Percentiles rank a stretch among this genome's conserved stretches.
These are phyloP conservation scores for Pygocentrus nattereri DNA, from an alignment of 2,797 vertebrate genomes.

Conservation along the genomic window DNA sequence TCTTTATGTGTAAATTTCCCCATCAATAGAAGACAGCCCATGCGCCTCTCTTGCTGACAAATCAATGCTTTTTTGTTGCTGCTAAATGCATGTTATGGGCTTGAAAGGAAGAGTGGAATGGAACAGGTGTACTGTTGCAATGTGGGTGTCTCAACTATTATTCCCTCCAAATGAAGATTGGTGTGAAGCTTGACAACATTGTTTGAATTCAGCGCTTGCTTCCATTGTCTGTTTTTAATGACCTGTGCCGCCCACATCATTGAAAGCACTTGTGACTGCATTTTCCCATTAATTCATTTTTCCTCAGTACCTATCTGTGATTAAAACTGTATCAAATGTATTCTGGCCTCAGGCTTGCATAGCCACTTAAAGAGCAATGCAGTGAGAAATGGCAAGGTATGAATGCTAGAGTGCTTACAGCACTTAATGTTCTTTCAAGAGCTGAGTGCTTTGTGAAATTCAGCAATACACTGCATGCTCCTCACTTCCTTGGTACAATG, in stretches of 20 bases:
- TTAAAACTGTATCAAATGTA: conserved; percentile 14
- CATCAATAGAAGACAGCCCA: conserved; percentile 45
- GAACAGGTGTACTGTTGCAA: conserved; percentile 9
- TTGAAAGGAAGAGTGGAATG: conserved; percentile 5
- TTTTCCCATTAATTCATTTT: background rate
- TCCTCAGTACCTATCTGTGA: background rate
- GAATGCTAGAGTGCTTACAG: background rate
- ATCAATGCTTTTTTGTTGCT: conserved; percentile 42
- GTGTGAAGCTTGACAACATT: conserved; percentile 20
- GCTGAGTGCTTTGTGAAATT: background rate
- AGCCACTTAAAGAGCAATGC: background rate
- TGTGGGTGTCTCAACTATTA: conserved; percentile 37
- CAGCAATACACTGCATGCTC: background rate
- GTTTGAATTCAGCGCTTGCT: conserved; percentile 23
- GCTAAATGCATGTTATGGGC: conserved; percentile 18
- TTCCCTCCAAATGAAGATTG: conserved; percentile 41
- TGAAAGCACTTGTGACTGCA: background rate
- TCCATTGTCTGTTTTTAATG: conserved; percentile 19
- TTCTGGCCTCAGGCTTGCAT: background rate
- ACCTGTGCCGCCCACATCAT: background rate
- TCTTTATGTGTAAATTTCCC: conserved; percentile 33
- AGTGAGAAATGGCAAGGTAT: conserved; percentile 13
- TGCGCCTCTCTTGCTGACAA: conserved; percentile 22
- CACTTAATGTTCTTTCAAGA: conserved; percentile 14
- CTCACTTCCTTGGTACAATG: background rate